These are phyloP conservation scores for Scarus forsteni DNA, from an alignment of 2,797 vertebrate species.

Conservation along the genomic window DNA sequence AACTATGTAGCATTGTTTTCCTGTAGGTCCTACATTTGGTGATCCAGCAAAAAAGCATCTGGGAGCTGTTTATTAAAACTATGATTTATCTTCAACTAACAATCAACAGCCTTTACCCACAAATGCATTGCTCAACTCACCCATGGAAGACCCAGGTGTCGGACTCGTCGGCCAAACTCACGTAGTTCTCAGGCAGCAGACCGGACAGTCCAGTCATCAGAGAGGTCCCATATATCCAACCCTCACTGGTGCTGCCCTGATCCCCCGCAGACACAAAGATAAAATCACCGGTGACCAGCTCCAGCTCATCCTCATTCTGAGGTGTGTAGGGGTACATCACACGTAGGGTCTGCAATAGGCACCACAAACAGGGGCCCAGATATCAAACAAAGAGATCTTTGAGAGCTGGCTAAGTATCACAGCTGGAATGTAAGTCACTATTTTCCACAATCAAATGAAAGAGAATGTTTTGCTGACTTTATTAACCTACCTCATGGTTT, in stretches of 20 bases:
- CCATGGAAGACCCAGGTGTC: conserved; percentile 96
- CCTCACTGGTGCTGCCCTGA: conserved; percentile 92
- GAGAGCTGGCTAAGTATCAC: no score
- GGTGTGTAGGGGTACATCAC: conserved; percentile 95
- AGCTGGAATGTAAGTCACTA: no score
- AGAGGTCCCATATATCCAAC: conserved; percentile 94
- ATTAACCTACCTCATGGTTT: conserved; percentile 89
- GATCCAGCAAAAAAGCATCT: no score
- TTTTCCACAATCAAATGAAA: no score
- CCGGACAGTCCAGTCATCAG: conserved; percentile 91
- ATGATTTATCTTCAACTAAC: no score
- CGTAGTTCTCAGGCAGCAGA: conserved; percentile 96
- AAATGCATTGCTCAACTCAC: conserved; percentile 70
- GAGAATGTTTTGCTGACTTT: no score
- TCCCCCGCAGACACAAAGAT: conserved; percentile 95
- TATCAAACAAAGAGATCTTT: no score
- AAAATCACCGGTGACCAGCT: conserved; percentile 92
- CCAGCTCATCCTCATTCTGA: conserved; percentile 95
- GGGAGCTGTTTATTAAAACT: no score
- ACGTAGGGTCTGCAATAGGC: conserved; percentile 86
- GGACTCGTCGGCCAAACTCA: conserved; percentile 91
- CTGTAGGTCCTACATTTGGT: no score
- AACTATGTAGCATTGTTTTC: no score
- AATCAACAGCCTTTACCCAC: no score
- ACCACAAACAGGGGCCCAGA: neutral